phyloP scores from a whole-genome alignment of 2,113 vertebrate species.

The Antechinus flavipes region DNA sequence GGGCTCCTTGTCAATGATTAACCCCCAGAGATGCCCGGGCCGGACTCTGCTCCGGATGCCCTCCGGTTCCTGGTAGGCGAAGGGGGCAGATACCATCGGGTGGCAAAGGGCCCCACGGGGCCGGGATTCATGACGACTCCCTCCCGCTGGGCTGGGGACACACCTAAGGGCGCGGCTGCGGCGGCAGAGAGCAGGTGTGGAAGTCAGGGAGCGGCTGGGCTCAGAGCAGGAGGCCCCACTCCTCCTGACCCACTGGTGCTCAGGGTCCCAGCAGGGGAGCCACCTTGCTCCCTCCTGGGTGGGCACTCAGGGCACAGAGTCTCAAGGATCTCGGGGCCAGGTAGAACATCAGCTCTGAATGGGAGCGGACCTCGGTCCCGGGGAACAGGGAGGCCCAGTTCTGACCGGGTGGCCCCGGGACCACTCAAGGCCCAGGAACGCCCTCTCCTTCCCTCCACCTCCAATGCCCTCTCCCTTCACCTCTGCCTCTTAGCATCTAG shows the following conservation, averaged over 20 bases:
- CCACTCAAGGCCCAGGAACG: background rate
- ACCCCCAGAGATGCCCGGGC: slow-evolving; percentile 52
- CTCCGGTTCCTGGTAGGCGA: background rate
- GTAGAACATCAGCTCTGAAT: background rate
- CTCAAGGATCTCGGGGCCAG: background rate
- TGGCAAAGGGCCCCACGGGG: background rate
- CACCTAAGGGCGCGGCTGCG: background rate
- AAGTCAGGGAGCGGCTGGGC: background rate
- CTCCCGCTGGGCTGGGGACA: background rate
- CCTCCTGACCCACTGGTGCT: no score
- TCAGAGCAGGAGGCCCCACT: background rate
- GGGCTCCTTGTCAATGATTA: slow-evolving; percentile 71
- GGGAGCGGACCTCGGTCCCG: no score
- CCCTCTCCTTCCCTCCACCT: background rate
- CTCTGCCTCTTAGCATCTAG: background rate
- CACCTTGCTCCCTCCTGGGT: no score
- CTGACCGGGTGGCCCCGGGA: no score
- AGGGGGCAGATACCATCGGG: background rate
- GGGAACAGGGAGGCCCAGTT: no score
- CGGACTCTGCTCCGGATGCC: background rate
- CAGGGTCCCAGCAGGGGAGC: background rate
- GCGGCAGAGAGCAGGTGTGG: background rate
- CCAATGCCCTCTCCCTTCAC: background rate
- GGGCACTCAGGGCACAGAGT: background rate
- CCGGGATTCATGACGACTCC: background rate